phyloP scores from a whole-genome alignment of 2,888 invertebrate species.

The Philereme vetulata region DNA sequence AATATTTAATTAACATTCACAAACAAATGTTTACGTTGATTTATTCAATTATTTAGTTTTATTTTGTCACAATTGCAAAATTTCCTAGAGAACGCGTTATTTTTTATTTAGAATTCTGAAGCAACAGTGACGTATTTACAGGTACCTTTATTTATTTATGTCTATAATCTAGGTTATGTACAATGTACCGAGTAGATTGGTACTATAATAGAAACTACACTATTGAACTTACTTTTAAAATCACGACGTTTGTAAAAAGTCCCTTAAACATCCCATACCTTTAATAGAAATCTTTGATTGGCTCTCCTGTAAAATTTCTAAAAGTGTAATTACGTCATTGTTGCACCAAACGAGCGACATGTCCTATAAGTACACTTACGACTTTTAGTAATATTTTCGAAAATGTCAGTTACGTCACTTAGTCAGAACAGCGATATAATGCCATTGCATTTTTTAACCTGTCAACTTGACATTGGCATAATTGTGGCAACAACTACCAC shows the following conservation, averaged over 20 bases:
- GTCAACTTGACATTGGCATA: no score
- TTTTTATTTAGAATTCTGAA: conserved; percentile 22
- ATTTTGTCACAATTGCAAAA: conserved; percentile 24
- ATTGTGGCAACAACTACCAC: no score
- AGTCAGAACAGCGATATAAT: no score
- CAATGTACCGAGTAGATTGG: conserved; percentile 4
- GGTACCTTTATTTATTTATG: conserved; percentile 10
- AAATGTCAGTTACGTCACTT: no score
- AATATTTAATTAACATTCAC: no score
- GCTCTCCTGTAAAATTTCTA: conserved; percentile 1
- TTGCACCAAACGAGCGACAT: neutral
- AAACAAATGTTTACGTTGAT: no score
- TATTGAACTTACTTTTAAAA: conserved; percentile 9
- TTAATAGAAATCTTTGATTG: conserved; percentile 1
- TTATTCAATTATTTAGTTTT: neutral
- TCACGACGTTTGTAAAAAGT: conserved; percentile 1
- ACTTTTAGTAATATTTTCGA: no score
- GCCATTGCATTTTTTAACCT: no score
- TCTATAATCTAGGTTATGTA: conserved; percentile 2
- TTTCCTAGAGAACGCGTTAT: conserved; percentile 13
- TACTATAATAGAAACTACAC: conserved; percentile 10
- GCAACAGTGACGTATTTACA: conserved; percentile 26
- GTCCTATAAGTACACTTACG: no score
- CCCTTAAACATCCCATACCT: neutral
- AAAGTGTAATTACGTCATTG: conserved; percentile 1